Base-by-base conservation (phyloP, 1,140 invertebrate genomes). In the Saccostrea echinata region DNA sequence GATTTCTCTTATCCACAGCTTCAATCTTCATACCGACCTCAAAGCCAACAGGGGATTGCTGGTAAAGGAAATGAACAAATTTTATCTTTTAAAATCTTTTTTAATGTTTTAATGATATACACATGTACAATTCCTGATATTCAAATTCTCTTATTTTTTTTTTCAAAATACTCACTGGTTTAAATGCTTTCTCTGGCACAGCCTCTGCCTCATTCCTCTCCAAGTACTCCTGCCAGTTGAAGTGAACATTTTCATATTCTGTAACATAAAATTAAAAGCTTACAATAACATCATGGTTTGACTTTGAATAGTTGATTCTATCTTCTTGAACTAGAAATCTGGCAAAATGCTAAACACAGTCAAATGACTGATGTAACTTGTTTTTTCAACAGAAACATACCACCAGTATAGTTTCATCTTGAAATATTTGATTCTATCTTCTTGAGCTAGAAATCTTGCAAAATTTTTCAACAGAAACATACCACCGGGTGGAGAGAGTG, bases 191-290 rank as follows among this genome's bases (percentile, higher is more conserved):
- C 0, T 96, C 96, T n/a, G 98, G 97, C 80, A 98, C 98, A 68
- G 97, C 96, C 53, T 95, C 92, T 0, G 97, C 96, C 86, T 97
- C 96, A 0, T 97, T 98, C 92, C 97, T 96, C 89, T 96, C 95
- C 76, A 99, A 95, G 95, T 99, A 99, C 21, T 96, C 95, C 64
- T 97, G 97, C 98, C 98, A 99, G 16, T 96, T 96, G 93, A 99
- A 99, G 6, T 95, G 94, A 83, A 97, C 52, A 33, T 84, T 84
- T 35, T 84, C 83, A 84, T 84, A 84, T 43, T 84, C 83, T 83
- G 21, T 33, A 83, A 83, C 3, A n/a, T 21, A 30, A 21, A 83
- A 83, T 51, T 83, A 21, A 51, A 83, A 24, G 51, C 30, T 80
- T 80, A 68, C 4, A 6, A 68, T 21, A n/a, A n/a, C 13, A 21